Base-by-base conservation (phyloP, 2,888 invertebrate genomes). In the Melinaea marsaeus region DNA sequence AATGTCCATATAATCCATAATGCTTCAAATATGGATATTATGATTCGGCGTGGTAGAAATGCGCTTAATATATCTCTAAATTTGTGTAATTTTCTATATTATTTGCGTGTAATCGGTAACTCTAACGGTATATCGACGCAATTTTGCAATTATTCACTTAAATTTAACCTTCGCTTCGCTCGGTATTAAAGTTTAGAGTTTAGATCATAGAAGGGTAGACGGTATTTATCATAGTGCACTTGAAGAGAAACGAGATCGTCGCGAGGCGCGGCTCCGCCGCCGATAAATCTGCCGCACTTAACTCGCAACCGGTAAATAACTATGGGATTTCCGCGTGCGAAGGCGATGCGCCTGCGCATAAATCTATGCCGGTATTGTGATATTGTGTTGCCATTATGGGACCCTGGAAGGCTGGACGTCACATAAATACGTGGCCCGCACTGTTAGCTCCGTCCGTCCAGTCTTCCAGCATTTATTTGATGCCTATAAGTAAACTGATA, bases 281-380 rank as follows among this genome's bases (percentile, higher is more conserved):
- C 88, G 88, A 90, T 90, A 90, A 90, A 90, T 90, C 89, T 88
- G 86, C 87, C 84, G 89, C 89, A 88, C 88, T 89, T 89, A 89
- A 83, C 88, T 88, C 86, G 85, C 89, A 86, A 89, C 89, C 88
- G 90, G 90, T 90, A 90, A 90, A 90, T 90, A 90, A 90, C 90
- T 87, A 89, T 88, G 88, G 87, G 90, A 89, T 90, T 90, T 90
- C 90, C 90, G 89, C 88, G 89, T 90, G 90, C 88, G 85, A 82
- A 81, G 81, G 81, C 85, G 88, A 86, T 85, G 87, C 87, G 86
- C 86, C 80, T 77, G 79, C 75, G 85, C 88, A 90, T 90, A 90
- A 90, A 90, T 90, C 90, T 88, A 82, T 85, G 90, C 88, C 84
- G 75, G 86, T 83, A 89, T 90, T 90, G 90, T 90, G 90, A 90